Conservation (phyloP, 1,140 invertebrate species). For the Ganaspis sp. region DNA sequence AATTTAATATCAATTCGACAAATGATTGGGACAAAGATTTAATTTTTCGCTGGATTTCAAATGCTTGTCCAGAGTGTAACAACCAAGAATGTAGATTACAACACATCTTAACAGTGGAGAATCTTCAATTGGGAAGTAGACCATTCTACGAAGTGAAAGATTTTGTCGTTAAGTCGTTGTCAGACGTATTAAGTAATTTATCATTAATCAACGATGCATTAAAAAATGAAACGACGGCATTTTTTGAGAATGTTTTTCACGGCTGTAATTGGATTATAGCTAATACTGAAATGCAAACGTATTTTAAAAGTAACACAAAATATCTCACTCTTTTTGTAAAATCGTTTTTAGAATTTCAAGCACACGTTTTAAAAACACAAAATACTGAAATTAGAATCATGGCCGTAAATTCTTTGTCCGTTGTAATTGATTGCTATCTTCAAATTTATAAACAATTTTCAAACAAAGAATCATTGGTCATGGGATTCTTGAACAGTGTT, state of each 20-base stretch:
- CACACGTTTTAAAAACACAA: not conserved
- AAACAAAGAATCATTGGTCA: not conserved
- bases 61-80: not conserved
- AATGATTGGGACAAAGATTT: slow-evolving; percentile 10
- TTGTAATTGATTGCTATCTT: not conserved
- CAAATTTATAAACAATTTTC: slow-evolving; percentile 24
- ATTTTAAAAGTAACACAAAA: slow-evolving; percentile 18
- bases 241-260: slow-evolving; percentile 17
- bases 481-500: not conserved
- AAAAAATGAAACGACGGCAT: slow-evolving; percentile 11
- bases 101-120: not conserved
- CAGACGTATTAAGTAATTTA: not conserved
- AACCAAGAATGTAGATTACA: slow-evolving; percentile 22
- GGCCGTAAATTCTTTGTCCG: not conserved
- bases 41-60: not conserved
- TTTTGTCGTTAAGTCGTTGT: not conserved
- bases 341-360: not conserved
- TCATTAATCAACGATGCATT: not conserved
- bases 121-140: slow-evolving; percentile 2
- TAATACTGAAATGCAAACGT: slow-evolving; percentile 13
- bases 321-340: not conserved
- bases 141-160: slow-evolving; percentile 14
- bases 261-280: slow-evolving; percentile 13
- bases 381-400: not conserved
- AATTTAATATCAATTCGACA: not conserved